phyloP scores from a whole-genome alignment of 2,113 vertebrate species.

The Marmota flaviventris region DNA sequence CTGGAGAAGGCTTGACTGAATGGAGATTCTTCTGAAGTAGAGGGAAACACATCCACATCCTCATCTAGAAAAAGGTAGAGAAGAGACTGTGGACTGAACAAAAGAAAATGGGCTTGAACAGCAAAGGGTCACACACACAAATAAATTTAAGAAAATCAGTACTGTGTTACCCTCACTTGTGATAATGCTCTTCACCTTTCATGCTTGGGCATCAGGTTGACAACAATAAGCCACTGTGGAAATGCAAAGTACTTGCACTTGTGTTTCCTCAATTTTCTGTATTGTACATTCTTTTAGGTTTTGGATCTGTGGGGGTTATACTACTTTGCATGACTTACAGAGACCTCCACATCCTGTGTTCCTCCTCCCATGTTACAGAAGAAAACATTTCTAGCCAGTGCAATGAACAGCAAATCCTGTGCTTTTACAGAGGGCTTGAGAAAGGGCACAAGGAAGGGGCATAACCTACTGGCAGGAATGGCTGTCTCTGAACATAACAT shows the following conservation, averaged over 20 bases:
- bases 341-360: neutral
- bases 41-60: constrained; percentile 48
- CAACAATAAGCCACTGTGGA: neutral
- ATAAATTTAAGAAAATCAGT: neutral
- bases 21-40: constrained; percentile 83
- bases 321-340: neutral
- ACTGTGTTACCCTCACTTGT: neutral
- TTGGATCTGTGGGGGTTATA: neutral
- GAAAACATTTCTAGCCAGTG: neutral
- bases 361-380: neutral
- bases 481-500: neutral
- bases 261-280: neutral
- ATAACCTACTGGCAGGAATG: no score
- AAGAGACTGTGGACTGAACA: neutral
- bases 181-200: neutral
- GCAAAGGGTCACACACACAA: neutral
- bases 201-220: no score
- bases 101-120: neutral
- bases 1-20: constrained; percentile 78
- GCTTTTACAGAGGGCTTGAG: neutral
- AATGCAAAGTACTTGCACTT: neutral
- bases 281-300: neutral
- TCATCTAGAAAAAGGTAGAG: constrained; percentile 75
- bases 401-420: neutral
- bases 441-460: no score